A percentile compares a stretch with the other conserved stretches of the same genome.
Conservation (phyloP, 2,113 vertebrate genomes). For the Lichenostomus cassidix region DNA sequence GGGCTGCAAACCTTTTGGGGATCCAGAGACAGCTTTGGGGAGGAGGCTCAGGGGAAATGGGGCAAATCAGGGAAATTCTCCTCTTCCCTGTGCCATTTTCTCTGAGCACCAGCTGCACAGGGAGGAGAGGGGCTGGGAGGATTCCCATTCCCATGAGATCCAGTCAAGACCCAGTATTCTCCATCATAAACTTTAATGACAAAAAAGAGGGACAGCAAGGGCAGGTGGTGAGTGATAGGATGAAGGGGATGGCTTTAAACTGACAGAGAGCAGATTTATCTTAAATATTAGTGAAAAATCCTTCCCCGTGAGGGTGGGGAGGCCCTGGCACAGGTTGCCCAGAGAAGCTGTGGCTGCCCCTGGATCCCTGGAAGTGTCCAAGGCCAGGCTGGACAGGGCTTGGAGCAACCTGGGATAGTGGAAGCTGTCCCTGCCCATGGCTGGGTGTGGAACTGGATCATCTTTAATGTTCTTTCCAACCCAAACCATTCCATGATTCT, state of each 20-base stretch:
- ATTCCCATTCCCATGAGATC: not conserved
- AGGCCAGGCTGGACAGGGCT: fast-evolving
- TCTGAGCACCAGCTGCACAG: not conserved
- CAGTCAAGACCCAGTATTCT: not conserved
- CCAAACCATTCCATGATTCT: not conserved
- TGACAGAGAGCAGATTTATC: not conserved
- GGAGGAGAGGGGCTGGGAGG: not conserved
- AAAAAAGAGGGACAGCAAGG: not conserved
- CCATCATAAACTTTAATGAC: fast-evolving
- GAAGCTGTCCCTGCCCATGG: not conserved
- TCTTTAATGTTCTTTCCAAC: not conserved
- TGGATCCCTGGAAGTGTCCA: not conserved
- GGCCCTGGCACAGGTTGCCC: not conserved
- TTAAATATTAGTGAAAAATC: not conserved
- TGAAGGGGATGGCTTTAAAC: not conserved
- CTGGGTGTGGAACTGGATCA: not conserved
- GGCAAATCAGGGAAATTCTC: not conserved
- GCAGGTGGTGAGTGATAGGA: not conserved
- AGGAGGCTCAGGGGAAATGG: not conserved
- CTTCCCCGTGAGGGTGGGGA: fast-evolving
- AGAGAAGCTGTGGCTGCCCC: not conserved
- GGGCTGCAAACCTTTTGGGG: not conserved
- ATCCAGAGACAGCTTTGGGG: not conserved
- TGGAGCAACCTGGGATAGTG: fast-evolving
- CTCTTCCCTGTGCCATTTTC: not conserved